Conservation (phyloP, 2,113 vertebrate species). For the Zosterops hypoxanthus region DNA sequence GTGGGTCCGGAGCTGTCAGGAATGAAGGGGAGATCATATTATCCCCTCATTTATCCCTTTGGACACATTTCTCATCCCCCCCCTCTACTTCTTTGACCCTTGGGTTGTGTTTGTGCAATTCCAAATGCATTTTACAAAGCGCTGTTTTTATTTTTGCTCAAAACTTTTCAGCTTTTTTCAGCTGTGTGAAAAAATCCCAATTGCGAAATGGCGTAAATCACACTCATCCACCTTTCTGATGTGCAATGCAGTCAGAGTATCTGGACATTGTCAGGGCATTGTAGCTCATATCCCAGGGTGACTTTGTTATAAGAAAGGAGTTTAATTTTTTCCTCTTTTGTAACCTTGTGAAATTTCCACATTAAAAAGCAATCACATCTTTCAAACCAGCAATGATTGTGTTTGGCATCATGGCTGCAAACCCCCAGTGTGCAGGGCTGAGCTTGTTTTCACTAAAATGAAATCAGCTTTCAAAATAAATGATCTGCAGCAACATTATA, state of each 20-base stretch:
- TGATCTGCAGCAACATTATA: slow-evolving; percentile 76
- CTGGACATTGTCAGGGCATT: slow-evolving; percentile 83
- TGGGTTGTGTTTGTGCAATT: slow-evolving; percentile 40
- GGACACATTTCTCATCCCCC: background rate
- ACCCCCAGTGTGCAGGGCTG: slow-evolving; percentile 72
- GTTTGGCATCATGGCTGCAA: slow-evolving; percentile 76
- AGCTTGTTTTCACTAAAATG: slow-evolving; percentile 79
- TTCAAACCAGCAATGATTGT: slow-evolving; percentile 80
- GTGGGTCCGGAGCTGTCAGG: background rate
- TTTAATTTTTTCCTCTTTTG: slow-evolving; percentile 73
- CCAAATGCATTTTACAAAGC: slow-evolving; percentile 40
- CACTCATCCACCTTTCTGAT: slow-evolving; percentile 69
- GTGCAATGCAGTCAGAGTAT: slow-evolving; percentile 59
- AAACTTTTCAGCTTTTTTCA: slow-evolving; percentile 60
- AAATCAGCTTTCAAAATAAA: slow-evolving; percentile 86
- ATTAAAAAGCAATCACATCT: slow-evolving; percentile 80
- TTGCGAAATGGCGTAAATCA: slow-evolving; percentile 70
- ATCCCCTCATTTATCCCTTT: background rate
- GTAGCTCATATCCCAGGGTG: slow-evolving; percentile 71
- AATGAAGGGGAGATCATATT: slow-evolving; percentile 12
- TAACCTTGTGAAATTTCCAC: slow-evolving; percentile 77
- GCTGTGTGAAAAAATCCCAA: slow-evolving; percentile 64
- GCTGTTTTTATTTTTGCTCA: slow-evolving; percentile 63
- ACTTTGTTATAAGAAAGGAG: slow-evolving; percentile 76
- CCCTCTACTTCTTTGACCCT: slow-evolving; percentile 30